Base-by-base conservation (phyloP, 2,113 vertebrate genomes). In the Pachycephala philippinensis region DNA sequence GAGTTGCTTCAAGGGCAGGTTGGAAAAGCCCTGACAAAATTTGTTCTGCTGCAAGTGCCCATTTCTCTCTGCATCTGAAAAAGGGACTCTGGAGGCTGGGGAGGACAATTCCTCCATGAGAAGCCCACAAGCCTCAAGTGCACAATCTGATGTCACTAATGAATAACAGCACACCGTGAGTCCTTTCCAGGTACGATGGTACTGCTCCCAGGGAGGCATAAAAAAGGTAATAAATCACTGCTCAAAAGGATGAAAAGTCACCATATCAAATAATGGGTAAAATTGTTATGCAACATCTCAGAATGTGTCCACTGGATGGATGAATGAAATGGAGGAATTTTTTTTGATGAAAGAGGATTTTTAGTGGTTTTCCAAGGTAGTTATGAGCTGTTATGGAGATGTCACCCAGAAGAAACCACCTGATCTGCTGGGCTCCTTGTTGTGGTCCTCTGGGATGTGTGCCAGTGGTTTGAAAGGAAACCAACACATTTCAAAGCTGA, bases 391-490 rank as follows among this genome's bases (percentile, higher is more conserved):
- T 23, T 71, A 26, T 2, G 60, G 70, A 83, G 26, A 45, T 69
- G 17, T 78, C 49, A 70, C 33, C 27, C 23, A 35, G 61, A 64
- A 89, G 15, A 83, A 94, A 76, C 22, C 76, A 39, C 6, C 5
- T 54, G n/a, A 20, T 17, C 22, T 50, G 17, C 30, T 47, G 30
- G 39, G 19, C 3, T 95, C 35, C 39, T 77, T 19, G 10, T 10
- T 76, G 45, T 30, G 39, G n/a, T 69, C 39, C 57, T 68, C 84
- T 21, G 26, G 68, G 61, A 91, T 0, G 0, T 4, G 22, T 69
- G 82, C 70, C 94, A 86, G 50, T 12, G 37, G 20, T 61, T 65
- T 87, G 63, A 80, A 56, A 83, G 15, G 54, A 90, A 95, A 83
- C 4, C 66, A 82, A n/a, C 31, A 15, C 5, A 61, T 76, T 65